Base-by-base conservation (phyloP, 37 sponge, comb jelly and placozoan genomes). In the Theonella swinhoei region DNA sequence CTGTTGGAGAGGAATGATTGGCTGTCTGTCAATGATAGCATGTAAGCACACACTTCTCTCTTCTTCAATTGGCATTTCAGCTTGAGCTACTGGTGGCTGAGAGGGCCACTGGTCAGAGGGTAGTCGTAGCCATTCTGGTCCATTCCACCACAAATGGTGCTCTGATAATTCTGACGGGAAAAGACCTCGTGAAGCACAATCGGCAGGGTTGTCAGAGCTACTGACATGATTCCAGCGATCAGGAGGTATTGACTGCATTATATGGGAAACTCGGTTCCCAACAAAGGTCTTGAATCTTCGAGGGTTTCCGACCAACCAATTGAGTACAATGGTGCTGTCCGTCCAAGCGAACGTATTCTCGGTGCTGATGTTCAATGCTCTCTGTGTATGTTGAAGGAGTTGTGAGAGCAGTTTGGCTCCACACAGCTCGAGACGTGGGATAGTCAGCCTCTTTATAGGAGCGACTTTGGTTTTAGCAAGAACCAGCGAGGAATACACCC, bases 111-210 rank as follows among this genome's bases (percentile, higher is more conserved):
- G n/a, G n/a, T n/a, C n/a, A n/a, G n/a, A n/a, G n/a, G n/a, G n/a
- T n/a, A n/a, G n/a, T n/a, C n/a, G n/a, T n/a, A n/a, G n/a, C n/a
- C n/a, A n/a, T n/a, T n/a, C n/a, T n/a, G n/a, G n/a, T n/a, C n/a
- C n/a, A n/a, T 78, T 38, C 86, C 86, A 85, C 79, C 86, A 85
- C 8, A 85, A 70, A 9, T 22, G 9, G 63, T 78, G 71, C 26
- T 36, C 29, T 22, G 77, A 0, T 26, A 85, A 29, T 60, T 71
- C 86, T 34, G 86, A 71, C 8, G 86, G 79, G 31, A 32, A 62
- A 17, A 78, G 9, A 9, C 86, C 86, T 47, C 72, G 73, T 28
- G 82, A 72, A n/a, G 73, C 82, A 71, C 72, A 72, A 35, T 81
- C 73, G 24, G 66, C 80, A 33, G 65, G 80, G 23, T 80, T 80